Evolutionary conservation across 2,113 vertebrate genomes (phyloP), one percentile per base, ranked within the genome.

Genomic region (Sturnira hondurensis): DNA sequence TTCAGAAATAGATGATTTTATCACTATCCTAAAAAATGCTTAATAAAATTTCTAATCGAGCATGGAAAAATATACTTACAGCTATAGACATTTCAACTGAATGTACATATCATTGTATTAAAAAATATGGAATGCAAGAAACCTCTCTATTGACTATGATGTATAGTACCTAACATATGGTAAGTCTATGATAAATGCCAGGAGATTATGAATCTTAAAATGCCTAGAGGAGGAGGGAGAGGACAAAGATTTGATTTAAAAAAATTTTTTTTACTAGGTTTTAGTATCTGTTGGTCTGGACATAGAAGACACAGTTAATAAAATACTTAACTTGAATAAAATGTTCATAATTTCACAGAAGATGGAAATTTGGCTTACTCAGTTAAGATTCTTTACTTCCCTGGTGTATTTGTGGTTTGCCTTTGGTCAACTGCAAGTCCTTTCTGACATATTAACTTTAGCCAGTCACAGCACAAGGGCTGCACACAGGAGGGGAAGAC

Each of bases 191-290:
- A 91, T 41, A 87, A 84, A 61, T 50, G n/a, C 56, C 67, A 82
- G 85, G 87, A 92, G 77, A 87, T 92, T 63, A 47, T 83, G 41
- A 87, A 50, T 93, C 89, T 93, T 94, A 74, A 94, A 91, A 82
- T 90, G 58, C 52, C 19, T 43, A 22, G 52, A 68, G 68, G 45
- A 80, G 54, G 7, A 86, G 38, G 45, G 31, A 85, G 31, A 52
- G 24, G 50, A 22, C 24, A 43, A 19, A 13, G 24, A 93, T 87
- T 76, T 89, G 31, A 77, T 65, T 93, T 76, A 68, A 73, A 36
- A 5, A 16, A n/a, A n/a, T 52, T 71, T 67, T 68, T 67, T 89
- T 81, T 13, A 33, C n/a, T 70, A 50, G 31, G 24, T 96, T 97
- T 93, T 33, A 41, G 38, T 6, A 77, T 92, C 43, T 86, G 31